Base-by-base conservation (phyloP, 2,888 invertebrate species). In the Spisula subtruncata region DNA sequence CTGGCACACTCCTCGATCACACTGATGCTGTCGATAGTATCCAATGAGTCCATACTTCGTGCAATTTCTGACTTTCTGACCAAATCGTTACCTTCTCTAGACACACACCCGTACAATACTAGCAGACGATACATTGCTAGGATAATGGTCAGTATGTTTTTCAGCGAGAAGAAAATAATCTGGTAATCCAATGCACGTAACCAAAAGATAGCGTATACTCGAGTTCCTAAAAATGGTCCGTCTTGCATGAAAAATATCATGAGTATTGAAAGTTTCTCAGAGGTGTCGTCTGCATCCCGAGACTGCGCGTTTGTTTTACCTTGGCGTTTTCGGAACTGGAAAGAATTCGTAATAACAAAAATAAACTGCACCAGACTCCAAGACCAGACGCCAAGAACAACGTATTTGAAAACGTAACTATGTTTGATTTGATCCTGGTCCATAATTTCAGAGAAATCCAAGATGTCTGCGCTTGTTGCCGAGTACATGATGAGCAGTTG, bases 191-290 rank as follows among this genome's bases (percentile, higher is more conserved):
- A 32, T 32, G 89, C 51, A 20, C 79, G 32, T 32, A 88, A 18
- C 12, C 71, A 25, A 8, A 90, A 83, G n/a, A 92, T 89, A 6
- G 83, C 83, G 75, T 89, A 91, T 16, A 83, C 83, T n/a, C 92
- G 80, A 18, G 82, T 83, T 12, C 81, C 56, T 10, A 92, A 83
- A 56, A 92, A 92, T 0, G 92, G 91, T 4, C 92, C 92, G 79
- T 92, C 92, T 81, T 92, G 92, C 91, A 92, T 91, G 81, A 91
- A 88, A 66, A 92, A 89, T n/a, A 91, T 90, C 92, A 92, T 90
- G 41, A 91, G 35, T 80, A 92, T 89, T 16, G 92, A 92, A 18
- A 91, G 8, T 12, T 85, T 75, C 25, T 92, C 92, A 0, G 92
- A 91, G 25, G 66, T 87, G 35, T 91, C 90, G 20, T 84, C 84